Percentiles rank a stretch among this genome's conserved stretches.
Conservation (phyloP, 2,113 vertebrate species). For the Tauraco erythrolophus region DNA sequence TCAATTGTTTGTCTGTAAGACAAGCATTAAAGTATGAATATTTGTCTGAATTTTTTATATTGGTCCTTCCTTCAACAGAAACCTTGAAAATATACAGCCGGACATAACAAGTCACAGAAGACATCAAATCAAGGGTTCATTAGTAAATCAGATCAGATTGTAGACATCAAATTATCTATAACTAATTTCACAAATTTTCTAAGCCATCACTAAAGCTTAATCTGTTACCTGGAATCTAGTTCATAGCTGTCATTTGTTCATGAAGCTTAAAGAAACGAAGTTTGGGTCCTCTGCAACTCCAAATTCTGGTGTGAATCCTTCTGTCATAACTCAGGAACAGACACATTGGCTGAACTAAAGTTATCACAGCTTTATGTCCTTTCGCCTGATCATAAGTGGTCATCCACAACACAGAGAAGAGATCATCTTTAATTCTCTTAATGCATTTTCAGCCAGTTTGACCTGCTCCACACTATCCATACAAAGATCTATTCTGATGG, state of each 20-base stretch:
- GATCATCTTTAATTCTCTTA: neutral
- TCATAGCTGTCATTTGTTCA: neutral
- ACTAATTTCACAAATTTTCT: neutral
- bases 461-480: neutral
- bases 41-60: neutral
- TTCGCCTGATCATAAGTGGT: neutral
- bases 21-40: neutral
- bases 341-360: neutral
- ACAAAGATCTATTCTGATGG: neutral
- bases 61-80: neutral
- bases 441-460: neutral
- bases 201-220: neutral
- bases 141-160: neutral
- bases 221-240: neutral
- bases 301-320: neutral
- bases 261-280: neutral
- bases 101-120: neutral
- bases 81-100: neutral
- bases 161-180: neutral
- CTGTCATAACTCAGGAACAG: neutral
- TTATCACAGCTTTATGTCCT: neutral
- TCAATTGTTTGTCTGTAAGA: neutral
- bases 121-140: neutral
- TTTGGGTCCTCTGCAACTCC: neutral
- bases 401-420: neutral